Evolutionary conservation across 2,113 vertebrate genomes (phyloP).

Genomic region (Notarius lentiginosus): DNA sequence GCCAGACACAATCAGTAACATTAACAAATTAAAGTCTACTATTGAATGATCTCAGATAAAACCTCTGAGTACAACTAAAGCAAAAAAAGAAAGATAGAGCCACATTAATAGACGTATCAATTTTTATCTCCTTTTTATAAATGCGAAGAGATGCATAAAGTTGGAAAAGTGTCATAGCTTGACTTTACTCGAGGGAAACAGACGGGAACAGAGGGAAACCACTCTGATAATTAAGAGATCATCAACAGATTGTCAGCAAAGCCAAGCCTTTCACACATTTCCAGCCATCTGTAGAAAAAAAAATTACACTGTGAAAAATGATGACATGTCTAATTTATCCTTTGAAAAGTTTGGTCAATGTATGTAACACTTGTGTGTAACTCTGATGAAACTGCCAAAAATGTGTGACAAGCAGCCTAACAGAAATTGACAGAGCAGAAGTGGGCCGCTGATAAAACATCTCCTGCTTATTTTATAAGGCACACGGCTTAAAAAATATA

Average conservation of each 20-base stretch:
- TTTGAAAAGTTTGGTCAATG: constrained; percentile 12
- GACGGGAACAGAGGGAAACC: constrained; percentile 25
- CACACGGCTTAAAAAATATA: constrained; percentile 33
- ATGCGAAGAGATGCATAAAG: background rate
- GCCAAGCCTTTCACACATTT: constrained; percentile 11
- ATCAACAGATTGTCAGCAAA: constrained; percentile 29
- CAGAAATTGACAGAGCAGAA: constrained; percentile 34
- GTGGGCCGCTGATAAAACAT: constrained; percentile 30
- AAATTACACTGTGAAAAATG: background rate
- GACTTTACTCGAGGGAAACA: constrained; percentile 19
- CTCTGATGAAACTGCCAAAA: constrained; percentile 31
- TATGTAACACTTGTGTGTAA: constrained; percentile 28
- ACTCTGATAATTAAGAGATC: constrained; percentile 19
- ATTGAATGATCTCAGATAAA: background rate
- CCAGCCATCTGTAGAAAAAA: constrained; percentile 21
- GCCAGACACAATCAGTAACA: background rate
- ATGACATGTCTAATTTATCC: constrained; percentile 17
- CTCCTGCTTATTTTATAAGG: constrained; percentile 34
- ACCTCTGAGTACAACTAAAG: background rate
- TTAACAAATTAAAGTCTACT: background rate
- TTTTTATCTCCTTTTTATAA: background rate
- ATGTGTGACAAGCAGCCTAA: constrained; percentile 32
- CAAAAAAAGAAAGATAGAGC: background rate
- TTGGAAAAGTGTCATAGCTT: background rate
- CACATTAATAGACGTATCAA: background rate